Evolutionary conservation across 2,113 vertebrate species (phyloP).

Genomic region (Lophotis ruficrista): DNA sequence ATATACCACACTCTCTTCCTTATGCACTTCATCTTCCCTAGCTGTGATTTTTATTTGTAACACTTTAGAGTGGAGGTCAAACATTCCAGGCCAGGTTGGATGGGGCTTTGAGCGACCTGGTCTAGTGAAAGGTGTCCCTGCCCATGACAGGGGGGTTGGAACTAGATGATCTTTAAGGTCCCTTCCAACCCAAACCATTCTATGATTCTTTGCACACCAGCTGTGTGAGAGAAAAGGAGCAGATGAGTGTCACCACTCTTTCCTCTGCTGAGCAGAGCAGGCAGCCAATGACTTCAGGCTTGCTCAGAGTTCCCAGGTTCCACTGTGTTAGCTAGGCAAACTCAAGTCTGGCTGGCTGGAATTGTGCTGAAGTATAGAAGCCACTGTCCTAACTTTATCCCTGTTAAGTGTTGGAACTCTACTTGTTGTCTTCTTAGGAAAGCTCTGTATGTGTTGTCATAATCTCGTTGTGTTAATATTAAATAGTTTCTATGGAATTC

Average conservation of each 20-base stretch:
- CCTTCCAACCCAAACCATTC: no score
- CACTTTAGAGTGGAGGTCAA: background rate
- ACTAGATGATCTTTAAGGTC: no score
- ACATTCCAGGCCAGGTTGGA: background rate
- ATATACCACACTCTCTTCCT: background rate
- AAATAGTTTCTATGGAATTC: background rate
- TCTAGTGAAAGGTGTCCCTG: no score
- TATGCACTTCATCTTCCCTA: background rate
- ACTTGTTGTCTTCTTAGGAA: background rate
- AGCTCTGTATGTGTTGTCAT: rapidly evolving
- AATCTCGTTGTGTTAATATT: background rate
- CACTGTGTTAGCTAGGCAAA: background rate
- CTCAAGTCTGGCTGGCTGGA: background rate
- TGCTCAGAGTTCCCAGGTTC: background rate
- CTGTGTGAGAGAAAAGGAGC: background rate
- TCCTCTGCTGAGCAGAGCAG: background rate
- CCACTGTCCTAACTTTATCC: background rate
- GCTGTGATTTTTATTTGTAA: background rate
- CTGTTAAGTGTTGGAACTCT: background rate
- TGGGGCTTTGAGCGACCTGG: no score
- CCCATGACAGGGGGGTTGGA: no score
- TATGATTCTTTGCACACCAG: background rate
- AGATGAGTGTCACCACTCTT: background rate
- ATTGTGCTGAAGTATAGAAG: background rate
- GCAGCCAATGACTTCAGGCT: background rate